phyloP scores from a whole-genome alignment of 2,113 vertebrate species.

The Rhinopomastus cyanomelas region DNA sequence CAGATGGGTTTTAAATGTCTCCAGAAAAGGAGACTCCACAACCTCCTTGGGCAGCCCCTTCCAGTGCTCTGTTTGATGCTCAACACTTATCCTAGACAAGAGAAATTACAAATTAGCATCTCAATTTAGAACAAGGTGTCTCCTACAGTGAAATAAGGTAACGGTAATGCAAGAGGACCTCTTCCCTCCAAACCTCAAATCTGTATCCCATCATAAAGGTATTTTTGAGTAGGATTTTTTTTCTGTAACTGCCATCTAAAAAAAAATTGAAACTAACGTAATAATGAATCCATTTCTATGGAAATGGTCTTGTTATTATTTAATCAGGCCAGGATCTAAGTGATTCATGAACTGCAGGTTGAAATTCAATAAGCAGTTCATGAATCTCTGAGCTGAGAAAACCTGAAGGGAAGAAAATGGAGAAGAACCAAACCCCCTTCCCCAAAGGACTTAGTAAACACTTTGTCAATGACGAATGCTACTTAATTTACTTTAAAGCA shows the following conservation, averaged over 20 bases:
- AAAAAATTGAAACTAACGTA: slow-evolving; percentile 25
- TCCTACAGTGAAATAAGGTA: not conserved
- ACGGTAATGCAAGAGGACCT: not conserved
- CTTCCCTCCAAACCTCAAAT: not conserved
- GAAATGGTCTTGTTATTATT: slow-evolving; percentile 71
- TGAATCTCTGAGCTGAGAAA: slow-evolving; percentile 45
- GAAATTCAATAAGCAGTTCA: slow-evolving; percentile 68
- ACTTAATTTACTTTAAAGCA: slow-evolving; percentile 28
- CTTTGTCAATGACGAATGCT: not conserved
- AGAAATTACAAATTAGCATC: not conserved
- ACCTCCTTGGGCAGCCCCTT: no score
- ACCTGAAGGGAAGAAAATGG: not conserved
- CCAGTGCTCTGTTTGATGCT: no score
- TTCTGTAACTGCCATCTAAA: slow-evolving; percentile 31
- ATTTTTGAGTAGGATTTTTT: not conserved
- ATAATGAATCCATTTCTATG: slow-evolving; percentile 70
- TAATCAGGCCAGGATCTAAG: slow-evolving; percentile 69
- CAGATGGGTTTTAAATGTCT: no score
- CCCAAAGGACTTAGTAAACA: slow-evolving; percentile 26
- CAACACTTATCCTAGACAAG: not conserved
- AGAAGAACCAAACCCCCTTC: not conserved
- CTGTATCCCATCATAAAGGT: not conserved
- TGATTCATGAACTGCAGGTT: slow-evolving; percentile 68
- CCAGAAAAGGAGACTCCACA: no score
- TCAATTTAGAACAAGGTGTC: not conserved